Evolutionary conservation across 2,113 vertebrate genomes (phyloP), one percentile per base, ranked within the genome.

Genomic region (Carassius carassius): DNA sequence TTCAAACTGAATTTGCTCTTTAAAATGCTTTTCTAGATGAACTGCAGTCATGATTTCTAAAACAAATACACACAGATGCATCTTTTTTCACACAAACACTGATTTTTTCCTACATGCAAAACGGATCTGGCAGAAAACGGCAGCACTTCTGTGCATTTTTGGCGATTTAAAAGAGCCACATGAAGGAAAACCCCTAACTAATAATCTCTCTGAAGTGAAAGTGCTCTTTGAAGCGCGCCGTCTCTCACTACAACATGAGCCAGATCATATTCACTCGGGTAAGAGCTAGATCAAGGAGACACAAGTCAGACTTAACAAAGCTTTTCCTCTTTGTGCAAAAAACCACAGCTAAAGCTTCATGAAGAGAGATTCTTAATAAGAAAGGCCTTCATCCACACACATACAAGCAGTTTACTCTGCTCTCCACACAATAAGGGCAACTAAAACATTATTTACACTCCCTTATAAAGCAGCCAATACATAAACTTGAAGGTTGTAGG

Each of bases 291-390:
- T 81, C 54, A 73, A 84, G 16, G 12, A 32, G 81, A 81, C 78
- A 78, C 49, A 81, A 41, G 16, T 62, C 62, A 37, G 29, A 56
- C 1, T 58, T 58, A 21, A 82, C 49, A 74, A 74, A 83, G 81
- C 32, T 12, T 54, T 82, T 82, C 67, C 65, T 29, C 51, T 65
- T 4, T n/a, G 16, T 19, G 47, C 86, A 78, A 78, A 81, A 83
- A 19, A 35, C 25, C 16, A 65, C 65, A 10, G 14, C 6, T 7
- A 7, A 9, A 29, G 12, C 62, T 29, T 65, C 62, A 29, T 16
- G 23, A 23, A 58, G 1, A n/a, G 16, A 56, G 54, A 56, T 19
- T 9, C 4, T 23, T 62, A 62, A 62, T n/a, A 23, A 19, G 17
- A 58, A 3, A 60, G 21, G n/a, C 9, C 10, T 12, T 62, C n/a